Evolutionary conservation across 1,140 invertebrate genomes (phyloP), one percentile per base, ranked within the genome.

Genomic region (Catajapyx aquilonaris): DNA sequence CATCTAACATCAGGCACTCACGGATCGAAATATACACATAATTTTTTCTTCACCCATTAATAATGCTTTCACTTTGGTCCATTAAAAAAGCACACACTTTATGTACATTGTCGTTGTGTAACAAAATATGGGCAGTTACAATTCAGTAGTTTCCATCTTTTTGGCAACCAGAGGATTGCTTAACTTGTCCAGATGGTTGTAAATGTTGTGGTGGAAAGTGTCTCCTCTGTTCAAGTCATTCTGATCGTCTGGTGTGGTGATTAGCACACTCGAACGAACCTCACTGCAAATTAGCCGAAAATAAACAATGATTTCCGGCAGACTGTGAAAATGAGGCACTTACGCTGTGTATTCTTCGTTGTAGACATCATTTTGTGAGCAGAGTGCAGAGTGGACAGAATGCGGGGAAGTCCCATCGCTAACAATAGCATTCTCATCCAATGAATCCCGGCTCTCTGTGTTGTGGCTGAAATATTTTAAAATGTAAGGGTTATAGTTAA

Each of bases 71-170:
- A n/a, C n/a, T n/a, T n/a, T n/a, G n/a, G n/a, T 10, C 10, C 25
- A 28, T 10, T 10, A n/a, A 28, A 28, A 28, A 28, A n/a, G 25
- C n/a, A 28, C 25, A n/a, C n/a, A n/a, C n/a, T n/a, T n/a, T n/a
- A n/a, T n/a, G n/a, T n/a, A n/a, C n/a, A n/a, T n/a, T n/a, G n/a
- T n/a, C n/a, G n/a, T n/a, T n/a, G n/a, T n/a, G n/a, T n/a, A n/a
- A n/a, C n/a, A n/a, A n/a, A n/a, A n/a, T 13, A 9, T 13, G 11
- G 2, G 25, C 1, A 40, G 15, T 49, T 42, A 56, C 17, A 81
- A 59, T 61, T 86, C 81, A 7, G 81, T 86, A 31, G 81, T 86
- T 59, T 86, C 81, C 48, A 86, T 64, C 59, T 83, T 83, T 51
- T 79, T 75, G 9, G 73, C 68, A 22, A 71, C 54, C 15, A 66